phyloP scores from a whole-genome alignment of 2,888 invertebrate genomes.

The Creontiades dilutus region DNA sequence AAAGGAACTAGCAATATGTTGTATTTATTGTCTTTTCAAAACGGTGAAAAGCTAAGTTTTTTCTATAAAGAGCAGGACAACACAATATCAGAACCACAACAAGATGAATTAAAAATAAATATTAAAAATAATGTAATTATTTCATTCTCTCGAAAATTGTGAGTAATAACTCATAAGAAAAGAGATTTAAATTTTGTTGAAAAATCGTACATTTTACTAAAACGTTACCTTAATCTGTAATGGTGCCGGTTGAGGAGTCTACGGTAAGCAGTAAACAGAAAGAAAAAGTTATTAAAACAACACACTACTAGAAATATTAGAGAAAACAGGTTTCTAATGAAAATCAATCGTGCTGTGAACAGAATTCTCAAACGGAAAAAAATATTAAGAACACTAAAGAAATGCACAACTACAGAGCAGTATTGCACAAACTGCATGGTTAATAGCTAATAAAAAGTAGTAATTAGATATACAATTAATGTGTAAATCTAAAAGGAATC shows the following conservation, averaged over 20 bases:
- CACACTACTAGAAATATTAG: slow-evolving; percentile 4
- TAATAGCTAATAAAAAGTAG: too few relatives aligned
- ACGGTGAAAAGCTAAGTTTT: too few relatives aligned
- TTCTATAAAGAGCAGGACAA: too few relatives aligned
- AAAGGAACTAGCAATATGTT: neutral
- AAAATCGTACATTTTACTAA: neutral
- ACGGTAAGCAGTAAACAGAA: slow-evolving; percentile 74
- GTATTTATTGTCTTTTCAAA: neutral
- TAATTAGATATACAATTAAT: too few relatives aligned
- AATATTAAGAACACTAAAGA: neutral
- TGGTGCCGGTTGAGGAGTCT: slow-evolving; percentile 75
- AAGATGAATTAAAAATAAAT: neutral
- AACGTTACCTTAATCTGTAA: slow-evolving; percentile 76
- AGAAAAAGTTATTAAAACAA: slow-evolving; percentile 62
- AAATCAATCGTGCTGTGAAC: neutral
- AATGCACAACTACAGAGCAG: neutral
- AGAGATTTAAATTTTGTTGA: too few relatives aligned
- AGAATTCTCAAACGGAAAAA: neutral
- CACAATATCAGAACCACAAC: too few relatives aligned
- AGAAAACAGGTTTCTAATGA: neutral
- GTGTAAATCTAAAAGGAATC: too few relatives aligned
- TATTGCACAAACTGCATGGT: too few relatives aligned
- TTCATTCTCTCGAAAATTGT: neutral
- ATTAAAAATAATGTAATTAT: neutral
- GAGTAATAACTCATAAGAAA: too few relatives aligned